Evolutionary conservation across 2,797 vertebrate species (phyloP), one percentile per base, ranked within the genome.

Genomic region (Trachurus trachurus): DNA sequence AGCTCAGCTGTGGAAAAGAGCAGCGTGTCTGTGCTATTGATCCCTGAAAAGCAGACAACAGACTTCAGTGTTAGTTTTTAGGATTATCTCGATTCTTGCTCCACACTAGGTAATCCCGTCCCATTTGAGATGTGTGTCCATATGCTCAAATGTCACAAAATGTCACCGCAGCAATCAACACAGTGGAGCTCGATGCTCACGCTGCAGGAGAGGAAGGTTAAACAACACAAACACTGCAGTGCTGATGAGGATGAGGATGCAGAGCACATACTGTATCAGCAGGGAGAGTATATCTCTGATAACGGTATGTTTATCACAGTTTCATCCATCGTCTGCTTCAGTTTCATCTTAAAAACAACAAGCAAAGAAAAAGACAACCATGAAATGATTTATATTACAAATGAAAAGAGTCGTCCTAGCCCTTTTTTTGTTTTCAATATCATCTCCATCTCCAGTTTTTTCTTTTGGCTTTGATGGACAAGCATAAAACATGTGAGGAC

Each of bases 71-170:
- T 92, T 97, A 96, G 96, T 95, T 96, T 94, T 96, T 93, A 93
- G 96, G 97, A 97, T 98, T 97, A 98, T 95, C 96, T 95, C 90
- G 87, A 91, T 95, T 95, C 94, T 93, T 86, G 88, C 92, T 95
- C 80, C 89, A 90, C 92, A 94, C 95, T 92, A 94, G 93, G 93
- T 82, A 94, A 96, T 96, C 93, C 94, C 93, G 88, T 95, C 90
- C 85, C 88, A 34, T 79, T 89, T 94, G 91, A 94, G 94, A 94
- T 74, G 84, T 71, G 72, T 81, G 87, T 87, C 87, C 76, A 78
- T 89, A 88, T 89, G 95, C 94, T 95, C 90, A 97, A 97, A 97
- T 96, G 94, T 94, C 95, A 93, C 95, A 93, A 96, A 97, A 97
- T 97, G 96, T 95, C 97, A 96, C 94, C 90, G 94, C 94, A 95